These are phyloP conservation scores for Andrena trimmerana DNA, from an alignment of 2,888 invertebrate species.

Conservation along the genomic window DNA sequence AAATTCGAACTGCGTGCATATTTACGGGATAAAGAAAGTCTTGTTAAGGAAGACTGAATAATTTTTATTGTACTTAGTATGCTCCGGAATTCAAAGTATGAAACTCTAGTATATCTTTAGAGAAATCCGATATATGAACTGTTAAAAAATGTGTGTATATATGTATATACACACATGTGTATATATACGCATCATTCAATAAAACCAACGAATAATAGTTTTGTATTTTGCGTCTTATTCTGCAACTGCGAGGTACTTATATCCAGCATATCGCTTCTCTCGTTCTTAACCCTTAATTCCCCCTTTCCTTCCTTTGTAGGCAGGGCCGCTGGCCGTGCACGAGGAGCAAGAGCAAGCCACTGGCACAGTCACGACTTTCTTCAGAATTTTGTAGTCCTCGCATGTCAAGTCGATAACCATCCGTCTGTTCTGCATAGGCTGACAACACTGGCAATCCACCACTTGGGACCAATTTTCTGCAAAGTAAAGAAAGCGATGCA, in stretches of 20 bases:
- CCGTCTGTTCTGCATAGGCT: slow-evolving; percentile 79
- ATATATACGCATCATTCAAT: slow-evolving; percentile 47
- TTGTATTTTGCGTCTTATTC: slow-evolving; percentile 28
- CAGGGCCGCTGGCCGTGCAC: background rate
- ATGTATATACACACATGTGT: slow-evolving; percentile 3
- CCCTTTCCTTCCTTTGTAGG: slow-evolving; percentile 18
- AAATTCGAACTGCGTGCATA: slow-evolving; percentile 19
- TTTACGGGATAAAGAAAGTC: slow-evolving; percentile 26
- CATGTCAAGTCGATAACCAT: slow-evolving; percentile 85
- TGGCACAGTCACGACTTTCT: slow-evolving; percentile 80
- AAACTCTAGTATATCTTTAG: slow-evolving; percentile 31
- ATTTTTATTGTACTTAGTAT: slow-evolving; percentile 77
- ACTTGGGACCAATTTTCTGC: slow-evolving; percentile 77
- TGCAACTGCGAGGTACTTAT: background rate
- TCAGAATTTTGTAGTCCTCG: slow-evolving; percentile 83
- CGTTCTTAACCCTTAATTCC: slow-evolving; percentile 41
- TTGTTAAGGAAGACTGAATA: slow-evolving; percentile 78
- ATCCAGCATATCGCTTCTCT: background rate
- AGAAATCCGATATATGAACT: slow-evolving; percentile 48
- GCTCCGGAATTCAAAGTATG: slow-evolving; percentile 33
- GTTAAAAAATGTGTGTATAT: slow-evolving; percentile 39
- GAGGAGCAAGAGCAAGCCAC: slow-evolving; percentile 81
- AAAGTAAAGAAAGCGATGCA: background rate
- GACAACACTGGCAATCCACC: slow-evolving; percentile 81
- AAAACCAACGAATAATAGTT: slow-evolving; percentile 55